phyloP scores from a whole-genome alignment of 2,797 vertebrate genomes.

The Babyrousa celebensis region DNA sequence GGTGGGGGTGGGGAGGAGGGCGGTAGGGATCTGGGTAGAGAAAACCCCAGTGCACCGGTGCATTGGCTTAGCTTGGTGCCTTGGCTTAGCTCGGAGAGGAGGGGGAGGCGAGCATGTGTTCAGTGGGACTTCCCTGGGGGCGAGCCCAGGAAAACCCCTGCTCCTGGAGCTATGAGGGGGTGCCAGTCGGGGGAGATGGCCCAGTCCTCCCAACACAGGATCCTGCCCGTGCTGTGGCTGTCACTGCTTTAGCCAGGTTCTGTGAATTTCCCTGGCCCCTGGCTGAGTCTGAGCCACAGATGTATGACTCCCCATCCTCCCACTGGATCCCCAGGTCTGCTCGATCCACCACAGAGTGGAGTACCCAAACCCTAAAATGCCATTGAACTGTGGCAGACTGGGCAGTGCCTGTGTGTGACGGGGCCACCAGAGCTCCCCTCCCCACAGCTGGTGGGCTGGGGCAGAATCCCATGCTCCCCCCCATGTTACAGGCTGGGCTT shows the following conservation, averaged over 20 bases:
- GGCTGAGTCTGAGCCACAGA: background rate
- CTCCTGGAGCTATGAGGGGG: background rate
- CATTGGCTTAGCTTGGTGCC: fast-evolving
- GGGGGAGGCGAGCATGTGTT: background rate
- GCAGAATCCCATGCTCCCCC: background rate
- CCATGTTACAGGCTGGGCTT: background rate
- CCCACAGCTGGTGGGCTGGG: background rate
- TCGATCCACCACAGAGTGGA: background rate
- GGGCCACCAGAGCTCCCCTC: background rate
- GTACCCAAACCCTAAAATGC: background rate
- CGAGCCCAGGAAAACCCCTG: background rate
- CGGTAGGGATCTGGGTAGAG: background rate
- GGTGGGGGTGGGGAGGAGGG: background rate
- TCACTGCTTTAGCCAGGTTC: background rate
- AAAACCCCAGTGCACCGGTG: background rate
- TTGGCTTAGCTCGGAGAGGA: background rate
- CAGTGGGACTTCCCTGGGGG: background rate
- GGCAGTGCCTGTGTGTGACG: background rate
- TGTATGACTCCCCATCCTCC: background rate
- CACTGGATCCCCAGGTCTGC: background rate
- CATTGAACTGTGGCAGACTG: background rate
- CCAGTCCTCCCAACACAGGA: fast-evolving
- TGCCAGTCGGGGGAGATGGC: background rate
- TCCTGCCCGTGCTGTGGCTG: background rate
- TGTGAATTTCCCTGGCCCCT: background rate